Conservation (phyloP, 2,113 vertebrate species). For the Gobio gobio region DNA sequence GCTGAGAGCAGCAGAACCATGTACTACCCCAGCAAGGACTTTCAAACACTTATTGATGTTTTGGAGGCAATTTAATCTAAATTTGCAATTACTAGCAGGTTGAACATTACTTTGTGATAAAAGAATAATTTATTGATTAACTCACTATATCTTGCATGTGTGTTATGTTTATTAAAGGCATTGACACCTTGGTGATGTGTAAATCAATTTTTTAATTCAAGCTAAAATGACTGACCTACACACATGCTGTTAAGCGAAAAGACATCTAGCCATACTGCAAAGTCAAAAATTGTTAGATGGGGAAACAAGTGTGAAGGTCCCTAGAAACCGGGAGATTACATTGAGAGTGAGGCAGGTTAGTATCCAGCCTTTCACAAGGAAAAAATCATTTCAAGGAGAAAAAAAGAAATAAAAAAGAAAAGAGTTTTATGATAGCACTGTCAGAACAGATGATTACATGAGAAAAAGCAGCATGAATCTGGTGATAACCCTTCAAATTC, state of each 20-base stretch:
- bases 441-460: conserved; percentile 69
- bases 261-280: background rate
- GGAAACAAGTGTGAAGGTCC: background rate
- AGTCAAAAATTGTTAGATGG: background rate
- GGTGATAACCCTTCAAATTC: conserved; percentile 69
- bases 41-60: conserved; percentile 68
- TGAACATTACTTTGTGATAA: conserved; percentile 52
- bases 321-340: background rate
- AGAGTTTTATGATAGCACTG: conserved; percentile 60
- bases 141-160: conserved; percentile 10
- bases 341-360: background rate
- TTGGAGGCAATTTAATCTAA: conserved; percentile 61
- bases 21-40: conserved; percentile 52
- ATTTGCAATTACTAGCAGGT: conserved; percentile 65
- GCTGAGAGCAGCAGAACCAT: conserved; percentile 67
- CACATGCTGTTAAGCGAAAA: background rate
- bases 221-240: conserved; percentile 4
- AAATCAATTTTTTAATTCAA: conserved; percentile 33
- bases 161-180: conserved; percentile 53
- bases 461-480: conserved; percentile 57
- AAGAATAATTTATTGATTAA: conserved; percentile 50
- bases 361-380: conserved; percentile 3
- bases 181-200: conserved; percentile 20
- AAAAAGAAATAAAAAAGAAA: conserved; percentile 68
- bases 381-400: conserved; percentile 33